These are phyloP conservation scores for Ditylenchus weischeri DNA, from an alignment of 2,888 invertebrate species.

Conservation along the genomic window DNA sequence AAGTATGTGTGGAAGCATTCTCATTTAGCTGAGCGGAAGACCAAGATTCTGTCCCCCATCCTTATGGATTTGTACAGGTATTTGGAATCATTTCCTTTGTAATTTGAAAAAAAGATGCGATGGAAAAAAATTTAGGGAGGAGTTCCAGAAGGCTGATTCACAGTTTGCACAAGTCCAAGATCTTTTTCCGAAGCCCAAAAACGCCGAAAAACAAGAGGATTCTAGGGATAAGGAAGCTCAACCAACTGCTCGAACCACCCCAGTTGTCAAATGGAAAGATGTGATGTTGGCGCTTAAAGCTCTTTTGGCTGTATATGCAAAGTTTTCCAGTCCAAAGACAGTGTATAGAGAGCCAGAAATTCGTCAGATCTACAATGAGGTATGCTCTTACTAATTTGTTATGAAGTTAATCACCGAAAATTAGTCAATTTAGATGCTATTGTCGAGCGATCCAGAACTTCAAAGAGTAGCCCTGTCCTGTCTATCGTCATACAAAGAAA, in stretches of 20 bases:
- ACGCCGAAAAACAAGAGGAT: constrained; percentile 4
- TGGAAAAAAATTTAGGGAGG: constrained; percentile 24
- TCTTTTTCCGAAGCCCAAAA: not conserved
- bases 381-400: constrained; percentile 21
- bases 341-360: constrained; percentile 75
- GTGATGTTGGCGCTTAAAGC: constrained; percentile 36
- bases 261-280: constrained; percentile 31
- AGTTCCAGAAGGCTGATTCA: constrained; percentile 24
- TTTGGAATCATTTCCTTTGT: not conserved
- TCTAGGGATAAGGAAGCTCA: not conserved
- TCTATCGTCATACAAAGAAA: constrained; percentile 78
- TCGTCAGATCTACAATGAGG: constrained; percentile 62
- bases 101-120: constrained; percentile 6
- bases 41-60: constrained; percentile 75
- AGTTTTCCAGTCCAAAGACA: constrained; percentile 77
- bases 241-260: no score
- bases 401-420: not conserved
- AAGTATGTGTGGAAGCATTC: constrained; percentile 73
- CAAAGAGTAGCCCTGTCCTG: constrained; percentile 84
- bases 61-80: constrained; percentile 76
- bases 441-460: constrained; percentile 73
- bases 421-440: constrained; percentile 70
- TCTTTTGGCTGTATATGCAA: constrained; percentile 65
- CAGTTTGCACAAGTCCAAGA: not conserved
- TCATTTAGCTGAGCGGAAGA: constrained; percentile 75